These are phyloP conservation scores for Hemibagrus wyckioides DNA, from an alignment of 2,113 vertebrate species.

Conservation along the genomic window DNA sequence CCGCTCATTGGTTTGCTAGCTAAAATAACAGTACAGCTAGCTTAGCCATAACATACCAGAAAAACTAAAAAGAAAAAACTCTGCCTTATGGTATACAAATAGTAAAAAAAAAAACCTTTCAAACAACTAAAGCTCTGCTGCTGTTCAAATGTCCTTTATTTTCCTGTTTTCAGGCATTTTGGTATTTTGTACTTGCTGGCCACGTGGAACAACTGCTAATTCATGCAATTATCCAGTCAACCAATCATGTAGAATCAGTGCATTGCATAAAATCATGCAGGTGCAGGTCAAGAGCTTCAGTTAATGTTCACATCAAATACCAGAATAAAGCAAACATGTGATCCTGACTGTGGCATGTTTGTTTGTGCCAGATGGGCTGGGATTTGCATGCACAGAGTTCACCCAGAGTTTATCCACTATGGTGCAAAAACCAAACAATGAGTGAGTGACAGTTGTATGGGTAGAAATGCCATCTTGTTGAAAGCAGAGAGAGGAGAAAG, in stretches of 20 bases:
- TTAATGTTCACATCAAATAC: background rate
- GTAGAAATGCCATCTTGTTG: background rate
- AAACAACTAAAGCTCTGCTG: background rate
- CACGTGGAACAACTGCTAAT: background rate
- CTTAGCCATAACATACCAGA: background rate
- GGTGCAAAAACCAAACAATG: background rate
- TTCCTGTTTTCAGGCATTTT: background rate
- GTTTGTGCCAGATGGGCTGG: background rate
- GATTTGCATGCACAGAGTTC: background rate
- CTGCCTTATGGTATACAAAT: background rate
- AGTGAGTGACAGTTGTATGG: background rate
- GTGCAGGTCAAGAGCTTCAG: background rate
- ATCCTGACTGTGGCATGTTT: background rate
- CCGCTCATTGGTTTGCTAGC: background rate
- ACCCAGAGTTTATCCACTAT: background rate
- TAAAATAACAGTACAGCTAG: background rate
- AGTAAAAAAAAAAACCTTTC: background rate
- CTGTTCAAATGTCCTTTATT: background rate
- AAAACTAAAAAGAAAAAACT: background rate
- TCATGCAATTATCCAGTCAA: background rate
- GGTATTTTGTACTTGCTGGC: background rate
- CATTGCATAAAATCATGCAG: background rate
- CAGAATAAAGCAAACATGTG: background rate
- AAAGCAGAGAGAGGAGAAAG: background rate
- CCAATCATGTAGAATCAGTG: background rate